Percentiles rank a stretch among this genome's conserved stretches.
These are phyloP conservation scores for Fringilla coelebs DNA, from an alignment of 2,797 vertebrate species.

Conservation along the genomic window DNA sequence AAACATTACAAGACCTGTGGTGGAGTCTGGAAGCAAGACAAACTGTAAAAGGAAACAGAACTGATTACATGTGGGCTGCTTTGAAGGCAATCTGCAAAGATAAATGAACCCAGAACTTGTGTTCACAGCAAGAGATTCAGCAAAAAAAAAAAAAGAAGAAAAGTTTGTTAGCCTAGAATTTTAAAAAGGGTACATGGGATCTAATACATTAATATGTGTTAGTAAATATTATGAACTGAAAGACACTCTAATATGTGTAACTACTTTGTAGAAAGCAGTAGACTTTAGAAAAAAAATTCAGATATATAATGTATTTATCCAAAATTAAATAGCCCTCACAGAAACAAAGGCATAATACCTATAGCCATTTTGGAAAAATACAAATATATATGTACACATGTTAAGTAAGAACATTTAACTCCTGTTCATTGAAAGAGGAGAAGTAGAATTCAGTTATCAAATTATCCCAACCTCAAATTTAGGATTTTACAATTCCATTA, in stretches of 20 bases:
- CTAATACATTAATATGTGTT: neutral
- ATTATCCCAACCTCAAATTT: neutral
- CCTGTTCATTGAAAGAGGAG: neutral
- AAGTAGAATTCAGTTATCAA: neutral
- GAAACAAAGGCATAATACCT: neutral
- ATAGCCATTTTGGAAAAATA: neutral
- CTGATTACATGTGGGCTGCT: neutral
- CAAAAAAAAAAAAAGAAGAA: neutral
- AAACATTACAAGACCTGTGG: neutral
- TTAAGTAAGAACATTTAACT: neutral
- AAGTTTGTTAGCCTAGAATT: neutral
- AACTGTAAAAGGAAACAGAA: neutral
- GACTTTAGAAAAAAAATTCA: neutral
- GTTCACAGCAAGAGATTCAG: neutral
- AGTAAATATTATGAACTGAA: neutral
- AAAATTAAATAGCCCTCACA: neutral
- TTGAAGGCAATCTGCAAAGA: neutral
- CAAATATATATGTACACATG: neutral
- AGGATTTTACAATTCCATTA: neutral
- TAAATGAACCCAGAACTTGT: neutral
- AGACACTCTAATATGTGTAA: neutral
- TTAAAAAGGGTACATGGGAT: neutral
- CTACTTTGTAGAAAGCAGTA: neutral
- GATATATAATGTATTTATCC: neutral
- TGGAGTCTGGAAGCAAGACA: neutral